Evolutionary conservation across 2,888 invertebrate species (phyloP).

Genomic region (Phytoseiulus persimilis): DNA sequence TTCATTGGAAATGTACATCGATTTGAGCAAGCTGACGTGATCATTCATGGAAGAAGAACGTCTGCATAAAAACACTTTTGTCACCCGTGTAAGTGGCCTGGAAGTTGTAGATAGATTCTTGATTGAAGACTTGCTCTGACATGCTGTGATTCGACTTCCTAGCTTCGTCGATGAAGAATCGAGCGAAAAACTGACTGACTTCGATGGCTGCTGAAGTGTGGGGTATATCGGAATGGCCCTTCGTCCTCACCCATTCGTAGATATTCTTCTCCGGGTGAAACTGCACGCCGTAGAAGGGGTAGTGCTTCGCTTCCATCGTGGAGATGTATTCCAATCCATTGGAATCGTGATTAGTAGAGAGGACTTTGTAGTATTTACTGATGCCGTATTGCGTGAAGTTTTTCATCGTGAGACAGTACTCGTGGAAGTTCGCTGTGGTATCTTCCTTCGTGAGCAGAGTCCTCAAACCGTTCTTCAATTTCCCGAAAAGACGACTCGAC

Average conservation of each 20-base stretch:
- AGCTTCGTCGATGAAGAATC: conserved; percentile 25
- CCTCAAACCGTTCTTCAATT: conserved; percentile 51
- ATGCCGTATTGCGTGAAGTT: conserved; percentile 56
- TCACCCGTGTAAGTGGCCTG: conserved; percentile 44
- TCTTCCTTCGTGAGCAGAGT: conserved; percentile 57
- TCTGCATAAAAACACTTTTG: not conserved
- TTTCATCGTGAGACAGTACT: conserved; percentile 60
- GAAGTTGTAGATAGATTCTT: conserved; percentile 45
- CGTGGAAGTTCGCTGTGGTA: conserved; percentile 68
- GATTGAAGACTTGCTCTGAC: not conserved
- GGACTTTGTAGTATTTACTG: conserved; percentile 60
- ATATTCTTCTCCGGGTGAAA: conserved; percentile 83
- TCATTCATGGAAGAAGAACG: conserved; percentile 16
- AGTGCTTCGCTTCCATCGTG: conserved; percentile 57
- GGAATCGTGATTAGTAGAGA: conserved; percentile 63
- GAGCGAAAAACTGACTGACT: conserved; percentile 65
- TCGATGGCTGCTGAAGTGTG: conserved; percentile 60
- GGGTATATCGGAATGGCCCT: conserved; percentile 53
- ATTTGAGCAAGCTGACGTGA: not conserved
- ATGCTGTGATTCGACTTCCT: not conserved
- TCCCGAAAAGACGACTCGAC: not conserved
- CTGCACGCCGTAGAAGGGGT: conserved; percentile 74
- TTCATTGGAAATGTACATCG: no score
- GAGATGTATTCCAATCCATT: conserved; percentile 65
- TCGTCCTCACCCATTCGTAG: conserved; percentile 62